Evolutionary conservation across 2,113 vertebrate genomes (phyloP).

Genomic region (Oncorhynchus tshawytscha): DNA sequence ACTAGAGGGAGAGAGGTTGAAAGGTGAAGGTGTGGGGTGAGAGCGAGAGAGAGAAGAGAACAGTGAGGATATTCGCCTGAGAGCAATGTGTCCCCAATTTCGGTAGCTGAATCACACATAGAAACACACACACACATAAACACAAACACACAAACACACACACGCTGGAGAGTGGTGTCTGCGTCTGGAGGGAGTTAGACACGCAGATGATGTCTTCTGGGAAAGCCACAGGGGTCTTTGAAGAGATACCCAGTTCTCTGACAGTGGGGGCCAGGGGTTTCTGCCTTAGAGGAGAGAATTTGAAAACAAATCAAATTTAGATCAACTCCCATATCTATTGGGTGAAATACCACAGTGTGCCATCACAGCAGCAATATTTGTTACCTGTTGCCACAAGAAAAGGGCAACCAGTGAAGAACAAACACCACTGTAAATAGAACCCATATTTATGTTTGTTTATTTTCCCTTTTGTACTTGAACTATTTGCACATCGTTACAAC

Average conservation of each 20-base stretch:
- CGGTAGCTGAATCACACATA: conserved; percentile 64
- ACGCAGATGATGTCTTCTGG: conserved; percentile 69
- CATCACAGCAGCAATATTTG: too few species aligned
- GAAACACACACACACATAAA: conserved; percentile 43
- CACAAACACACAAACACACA: not conserved
- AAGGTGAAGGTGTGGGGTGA: not conserved
- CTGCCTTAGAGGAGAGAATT: not conserved
- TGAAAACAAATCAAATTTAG: too few species aligned
- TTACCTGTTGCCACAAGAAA: too few species aligned
- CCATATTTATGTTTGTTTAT: too few species aligned
- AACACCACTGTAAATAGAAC: too few species aligned
- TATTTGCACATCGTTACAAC: too few species aligned
- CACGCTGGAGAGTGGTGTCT: conserved; percentile 41
- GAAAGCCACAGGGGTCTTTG: conserved; percentile 71
- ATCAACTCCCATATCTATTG: too few species aligned
- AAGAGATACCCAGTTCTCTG: conserved; percentile 61
- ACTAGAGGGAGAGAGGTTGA: not conserved
- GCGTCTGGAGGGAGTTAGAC: conserved; percentile 71
- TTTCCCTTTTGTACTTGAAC: too few species aligned
- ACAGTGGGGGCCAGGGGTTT: conserved; percentile 29
- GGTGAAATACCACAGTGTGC: too few species aligned
- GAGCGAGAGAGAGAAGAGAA: conserved; percentile 9
- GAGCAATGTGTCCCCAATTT: conserved; percentile 74
- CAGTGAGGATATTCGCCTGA: conserved; percentile 59
- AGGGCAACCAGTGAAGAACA: too few species aligned